A percentile compares a stretch with the other conserved stretches of the same genome.
Conservation (phyloP, 2,113 vertebrate species). For the Motacilla tschutschensis region DNA sequence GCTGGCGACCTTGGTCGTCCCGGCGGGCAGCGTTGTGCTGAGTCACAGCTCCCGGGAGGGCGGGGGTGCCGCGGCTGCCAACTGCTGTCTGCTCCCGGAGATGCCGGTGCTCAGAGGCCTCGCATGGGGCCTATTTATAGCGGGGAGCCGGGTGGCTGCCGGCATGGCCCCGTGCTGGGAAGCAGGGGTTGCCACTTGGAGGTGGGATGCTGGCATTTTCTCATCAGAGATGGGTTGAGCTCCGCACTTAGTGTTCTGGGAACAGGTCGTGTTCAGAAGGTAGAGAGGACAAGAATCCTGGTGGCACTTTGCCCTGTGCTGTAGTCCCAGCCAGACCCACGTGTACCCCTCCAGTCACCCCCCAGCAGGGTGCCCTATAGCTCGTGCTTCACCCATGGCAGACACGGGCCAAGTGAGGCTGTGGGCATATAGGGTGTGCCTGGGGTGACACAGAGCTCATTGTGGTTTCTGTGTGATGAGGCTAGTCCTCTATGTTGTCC, state of each 20-base stretch:
- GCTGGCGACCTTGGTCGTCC: constrained; percentile 7
- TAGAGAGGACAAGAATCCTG: neutral
- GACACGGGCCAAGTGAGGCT: rapidly evolving
- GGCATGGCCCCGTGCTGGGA: rapidly evolving
- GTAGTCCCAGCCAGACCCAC: rapidly evolving
- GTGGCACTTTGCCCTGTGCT: rapidly evolving
- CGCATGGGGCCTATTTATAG: constrained; percentile 50
- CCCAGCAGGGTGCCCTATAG: neutral
- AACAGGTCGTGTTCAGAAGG: neutral
- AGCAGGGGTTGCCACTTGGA: neutral
- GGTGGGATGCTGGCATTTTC: neutral
- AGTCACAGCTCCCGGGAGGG: constrained; percentile 17
- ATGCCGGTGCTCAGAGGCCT: constrained; percentile 52
- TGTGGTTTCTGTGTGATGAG: neutral
- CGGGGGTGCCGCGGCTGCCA: constrained; percentile 42
- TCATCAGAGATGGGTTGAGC: rapidly evolving
- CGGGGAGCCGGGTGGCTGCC: neutral
- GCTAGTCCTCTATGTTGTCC: neutral
- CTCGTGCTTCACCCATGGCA: rapidly evolving
- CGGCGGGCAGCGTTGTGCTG: constrained; percentile 18
- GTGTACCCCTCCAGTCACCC: rapidly evolving
- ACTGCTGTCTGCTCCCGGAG: constrained; percentile 60
- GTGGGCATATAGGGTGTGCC: rapidly evolving
- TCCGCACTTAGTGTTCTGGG: neutral
- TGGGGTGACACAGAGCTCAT: rapidly evolving